These are phyloP conservation scores for Mechanitis messenoides DNA, from an alignment of 2,888 invertebrate species.

Conservation along the genomic window DNA sequence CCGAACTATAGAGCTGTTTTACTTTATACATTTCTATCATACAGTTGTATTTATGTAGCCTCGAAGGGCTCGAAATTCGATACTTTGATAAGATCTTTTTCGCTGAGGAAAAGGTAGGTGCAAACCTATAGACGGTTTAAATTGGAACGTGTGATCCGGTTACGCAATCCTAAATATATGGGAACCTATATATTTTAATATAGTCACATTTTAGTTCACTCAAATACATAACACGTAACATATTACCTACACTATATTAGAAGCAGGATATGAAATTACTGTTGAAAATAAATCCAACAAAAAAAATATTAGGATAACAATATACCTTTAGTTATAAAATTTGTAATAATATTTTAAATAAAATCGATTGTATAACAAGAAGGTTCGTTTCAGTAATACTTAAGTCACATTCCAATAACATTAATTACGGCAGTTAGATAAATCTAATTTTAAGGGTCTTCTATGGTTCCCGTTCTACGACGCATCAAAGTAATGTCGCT, in stretches of 20 bases:
- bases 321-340: no score
- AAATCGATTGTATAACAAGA: no score
- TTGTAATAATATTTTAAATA: no score
- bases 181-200: neutral
- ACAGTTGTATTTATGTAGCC: constrained; percentile 8
- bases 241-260: no score
- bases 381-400: neutral
- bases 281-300: no score
- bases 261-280: no score
- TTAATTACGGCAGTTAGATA: constrained; percentile 18
- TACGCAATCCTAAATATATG: constrained; percentile 1
- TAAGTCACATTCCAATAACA: constrained; percentile 10
- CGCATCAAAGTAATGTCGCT: constrained; percentile 68
- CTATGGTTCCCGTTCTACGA: constrained; percentile 40
- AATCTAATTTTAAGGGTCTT: constrained; percentile 35
- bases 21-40: constrained; percentile 26
- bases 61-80: constrained; percentile 29
- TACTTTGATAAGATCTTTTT: constrained; percentile 27
- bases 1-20: constrained; percentile 47
- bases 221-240: neutral
- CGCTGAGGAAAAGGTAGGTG: constrained; percentile 16
- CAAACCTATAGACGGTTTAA: constrained; percentile 10
- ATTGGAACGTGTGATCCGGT: constrained; percentile 15
- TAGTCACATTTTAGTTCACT: neutral
- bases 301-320: no score